These are phyloP conservation scores for Macrostomum lignano DNA, from an alignment of 1,140 invertebrate species.

Conservation along the genomic window DNA sequence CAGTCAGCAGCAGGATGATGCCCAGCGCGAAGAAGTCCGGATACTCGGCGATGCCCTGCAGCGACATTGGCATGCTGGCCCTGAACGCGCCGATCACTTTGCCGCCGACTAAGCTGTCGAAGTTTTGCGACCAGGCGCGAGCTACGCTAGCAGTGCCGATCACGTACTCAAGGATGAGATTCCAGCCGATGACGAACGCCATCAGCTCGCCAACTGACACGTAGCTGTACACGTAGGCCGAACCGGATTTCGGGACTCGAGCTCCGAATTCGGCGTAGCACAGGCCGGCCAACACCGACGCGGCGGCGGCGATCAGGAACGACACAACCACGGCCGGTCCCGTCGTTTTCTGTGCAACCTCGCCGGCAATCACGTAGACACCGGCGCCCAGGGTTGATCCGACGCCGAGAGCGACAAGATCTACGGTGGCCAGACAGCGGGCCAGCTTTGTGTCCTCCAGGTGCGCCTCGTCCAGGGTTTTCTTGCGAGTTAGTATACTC, in stretches of 20 bases:
- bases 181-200: conserved; percentile 79
- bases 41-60: conserved; percentile 10
- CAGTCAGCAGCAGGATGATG: conserved; percentile 57
- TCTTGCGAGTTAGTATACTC: too few species aligned
- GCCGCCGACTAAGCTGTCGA: conserved; percentile 14
- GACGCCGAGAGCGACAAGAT: not conserved
- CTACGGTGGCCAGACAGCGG: not conserved
- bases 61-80: conserved; percentile 5
- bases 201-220: conserved; percentile 56
- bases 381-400: conserved; percentile 1
- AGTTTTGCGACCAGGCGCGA: conserved; percentile 43
- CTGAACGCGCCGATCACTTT: conserved; percentile 15
- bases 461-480: not conserved
- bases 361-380: conserved; percentile 57
- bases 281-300: conserved; percentile 57
- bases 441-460: not conserved
- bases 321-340: conserved; percentile 59
- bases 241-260: conserved; percentile 31
- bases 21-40: conserved; percentile 50
- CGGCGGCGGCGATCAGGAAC: conserved; percentile 56
- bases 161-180: conserved; percentile 62
- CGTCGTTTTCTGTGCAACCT: conserved; percentile 49
- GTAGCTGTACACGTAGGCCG: conserved; percentile 66
- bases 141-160: conserved; percentile 52
- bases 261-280: conserved; percentile 71